Evolutionary conservation across 64 coral and sea anemone species (phyloP), one percentile per base, ranked within the genome.

Genomic region (Stichodactyla helianthus): DNA sequence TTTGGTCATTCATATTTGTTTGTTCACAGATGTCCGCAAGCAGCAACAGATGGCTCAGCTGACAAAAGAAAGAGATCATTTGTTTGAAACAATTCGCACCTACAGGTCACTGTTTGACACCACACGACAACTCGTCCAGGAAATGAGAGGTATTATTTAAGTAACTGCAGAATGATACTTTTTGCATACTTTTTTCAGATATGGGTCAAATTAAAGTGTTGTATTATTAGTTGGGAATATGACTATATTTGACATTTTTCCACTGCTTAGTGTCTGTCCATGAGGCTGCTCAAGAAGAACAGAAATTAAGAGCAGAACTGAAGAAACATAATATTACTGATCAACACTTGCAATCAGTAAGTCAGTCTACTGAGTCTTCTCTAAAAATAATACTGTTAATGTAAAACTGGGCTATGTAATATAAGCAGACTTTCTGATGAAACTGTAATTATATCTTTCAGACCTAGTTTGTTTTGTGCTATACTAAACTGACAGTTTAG

Each of bases 11-110:
- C 25, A 26, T 11, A 4, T 27, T 74, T 74, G 8, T 74, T 9
- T 70, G n/a, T 14, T 74, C 79, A 23, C 26, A 98, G 96, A 98
- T 87, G 96, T 98, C 14, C 85, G 93, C 53, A 98, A 98, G 59
- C 92, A 98, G 31, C 96, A 98, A 25, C 96, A 98, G 57, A 98
- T 94, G 89, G 93, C 96, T 55, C 96, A 98, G 90, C 55, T 98
- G 31, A 98, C 96, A 12, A 94, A 95, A 77, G 96, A 98, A 82
- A 84, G 96, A 59, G 96, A 98, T 92, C 92, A 98, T 54, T 90
- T 98, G 52, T 98, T 98, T 94, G 96, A 98, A 84, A 98, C 96
- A 9, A 98, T 98, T 14, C 90, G 93, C 50, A 94, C 96, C 0
- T 98, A 98, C 85, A 86, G 90, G 10, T 92, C 93, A 6, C 68